These are phyloP conservation scores for Dendrophyllia cribrosa DNA, from an alignment of 64 coral and sea anemone genomes.

Conservation along the genomic window DNA sequence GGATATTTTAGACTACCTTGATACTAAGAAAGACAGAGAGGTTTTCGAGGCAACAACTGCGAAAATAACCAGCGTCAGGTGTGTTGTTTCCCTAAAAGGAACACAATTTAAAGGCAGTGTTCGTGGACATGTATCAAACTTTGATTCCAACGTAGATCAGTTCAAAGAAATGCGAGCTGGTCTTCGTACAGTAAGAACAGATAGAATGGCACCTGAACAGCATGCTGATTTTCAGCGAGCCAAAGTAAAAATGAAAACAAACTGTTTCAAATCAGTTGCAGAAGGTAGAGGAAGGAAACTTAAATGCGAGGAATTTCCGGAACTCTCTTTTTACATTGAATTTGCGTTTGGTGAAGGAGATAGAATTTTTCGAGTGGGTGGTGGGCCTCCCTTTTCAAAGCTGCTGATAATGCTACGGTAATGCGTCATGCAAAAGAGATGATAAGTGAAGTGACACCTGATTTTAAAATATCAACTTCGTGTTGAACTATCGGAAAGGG, in stretches of 20 bases:
- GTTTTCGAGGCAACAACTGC: not conserved
- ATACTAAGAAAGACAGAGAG: constrained; percentile 1
- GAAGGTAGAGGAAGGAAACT: constrained; percentile 63
- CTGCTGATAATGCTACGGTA: constrained; percentile 62
- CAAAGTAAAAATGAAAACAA: not conserved
- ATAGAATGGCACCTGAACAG: not conserved
- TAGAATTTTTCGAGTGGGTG: constrained; percentile 54
- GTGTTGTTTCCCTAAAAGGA: constrained; percentile 3
- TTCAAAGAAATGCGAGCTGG: constrained; percentile 11
- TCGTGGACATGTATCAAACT: not conserved
- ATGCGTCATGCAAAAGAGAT: constrained; percentile 74
- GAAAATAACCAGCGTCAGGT: not conserved
- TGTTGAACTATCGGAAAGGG: constrained; percentile 73
- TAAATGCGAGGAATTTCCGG: constrained; percentile 77
- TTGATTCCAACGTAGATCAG: not conserved
- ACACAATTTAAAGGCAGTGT: not conserved
- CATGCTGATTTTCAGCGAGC: constrained; percentile 12
- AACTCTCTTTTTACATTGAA: constrained; percentile 33
- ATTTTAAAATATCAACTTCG: constrained; percentile 50
- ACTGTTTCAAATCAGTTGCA: not conserved
- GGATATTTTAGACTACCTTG: not conserved
- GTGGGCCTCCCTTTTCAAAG: constrained; percentile 54
- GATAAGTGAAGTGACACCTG: constrained; percentile 7
- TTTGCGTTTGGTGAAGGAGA: constrained; percentile 34
- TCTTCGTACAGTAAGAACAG: not conserved